phyloP scores from a whole-genome alignment of 2,888 invertebrate genomes.

The Agrilus mali region DNA sequence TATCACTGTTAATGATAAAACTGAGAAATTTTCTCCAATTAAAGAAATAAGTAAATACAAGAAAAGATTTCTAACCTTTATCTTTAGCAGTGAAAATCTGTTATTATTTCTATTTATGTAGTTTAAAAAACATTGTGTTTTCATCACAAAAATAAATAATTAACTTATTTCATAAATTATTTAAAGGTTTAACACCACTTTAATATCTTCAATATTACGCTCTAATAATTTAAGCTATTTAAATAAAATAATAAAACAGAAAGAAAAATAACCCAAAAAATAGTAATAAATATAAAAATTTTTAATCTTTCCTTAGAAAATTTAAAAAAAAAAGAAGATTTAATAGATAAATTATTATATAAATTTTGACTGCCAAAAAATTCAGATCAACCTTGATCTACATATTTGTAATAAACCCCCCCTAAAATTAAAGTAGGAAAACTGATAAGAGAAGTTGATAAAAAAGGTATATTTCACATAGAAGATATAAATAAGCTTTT shows the following conservation, averaged over 20 bases:
- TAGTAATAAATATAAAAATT: conserved; percentile 28
- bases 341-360: conserved; percentile 29
- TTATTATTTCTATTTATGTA: conserved; percentile 47
- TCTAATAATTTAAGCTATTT: conserved; percentile 35
- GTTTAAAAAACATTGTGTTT: conserved; percentile 57
- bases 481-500: conserved; percentile 24
- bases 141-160: conserved; percentile 46
- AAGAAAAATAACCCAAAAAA: conserved; percentile 28
- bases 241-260: conserved; percentile 36
- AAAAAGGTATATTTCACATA: conserved; percentile 43
- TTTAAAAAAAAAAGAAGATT: conserved; percentile 32
- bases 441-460: conserved; percentile 29
- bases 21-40: conserved; percentile 43
- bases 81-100: conserved; percentile 33
- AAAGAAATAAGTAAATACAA: conserved; percentile 37
- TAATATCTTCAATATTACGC: conserved; percentile 37
- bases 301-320: conserved; percentile 39
- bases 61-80: conserved; percentile 53
- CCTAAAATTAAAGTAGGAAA: conserved; percentile 36
- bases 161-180: conserved; percentile 25
- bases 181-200: conserved; percentile 20
- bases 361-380: conserved; percentile 19
- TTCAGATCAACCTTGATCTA: conserved; percentile 22
- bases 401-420: conserved; percentile 34
- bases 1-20: conserved; percentile 54